Evolutionary conservation across 1,140 invertebrate species (phyloP), one percentile per base, ranked within the genome.

Genomic region (Diabrotica virgifera): DNA sequence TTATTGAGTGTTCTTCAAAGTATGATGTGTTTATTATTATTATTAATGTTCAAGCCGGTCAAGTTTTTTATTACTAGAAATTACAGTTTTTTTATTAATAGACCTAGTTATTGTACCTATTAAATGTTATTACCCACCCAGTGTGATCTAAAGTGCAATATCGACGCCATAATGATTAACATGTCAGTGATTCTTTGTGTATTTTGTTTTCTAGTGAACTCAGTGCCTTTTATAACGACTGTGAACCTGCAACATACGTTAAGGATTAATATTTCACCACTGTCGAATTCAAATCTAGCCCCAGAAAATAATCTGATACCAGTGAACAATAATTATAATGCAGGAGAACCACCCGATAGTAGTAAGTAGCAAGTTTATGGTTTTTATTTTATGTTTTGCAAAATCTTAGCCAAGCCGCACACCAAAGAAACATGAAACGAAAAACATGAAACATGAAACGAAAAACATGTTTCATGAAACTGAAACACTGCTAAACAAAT

Each of bases 221-320:
- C 55, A 11, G 74, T 71, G 11, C 67, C 68, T 8, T 57, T 77
- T 51, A 38, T 74, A 24, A 76, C 75, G 38, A 77, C 68, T 11
- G 72, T 77, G n/a, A 76, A 72, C 46, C 72, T 77, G 0, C 73
- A 75, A 52, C 74, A 77, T 57, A 72, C 66, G 9, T 59, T 76
- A 6, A 70, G 66, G 13, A 50, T 77, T 36, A 71, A 69, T 37
- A 56, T 74, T 2, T 40, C 62, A 7, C 72, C 74, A 24, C n/a
- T 66, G 13, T 58, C 55, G 14, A 59, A 59, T n/a, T 61, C 50
- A 9, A 37, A 69, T 35, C 52, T 35, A 14, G 55, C 53, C 3
- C 14, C 56, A n/a, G 59, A 13, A 35, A 69, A 65, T 53, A 65
- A 63, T 51, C 24, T 68, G 35, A 35, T n/a, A 24, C 36, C 36